These are phyloP conservation scores for Parnassius glacialis DNA, from an alignment of 2,888 invertebrate genomes.

Conservation along the genomic window DNA sequence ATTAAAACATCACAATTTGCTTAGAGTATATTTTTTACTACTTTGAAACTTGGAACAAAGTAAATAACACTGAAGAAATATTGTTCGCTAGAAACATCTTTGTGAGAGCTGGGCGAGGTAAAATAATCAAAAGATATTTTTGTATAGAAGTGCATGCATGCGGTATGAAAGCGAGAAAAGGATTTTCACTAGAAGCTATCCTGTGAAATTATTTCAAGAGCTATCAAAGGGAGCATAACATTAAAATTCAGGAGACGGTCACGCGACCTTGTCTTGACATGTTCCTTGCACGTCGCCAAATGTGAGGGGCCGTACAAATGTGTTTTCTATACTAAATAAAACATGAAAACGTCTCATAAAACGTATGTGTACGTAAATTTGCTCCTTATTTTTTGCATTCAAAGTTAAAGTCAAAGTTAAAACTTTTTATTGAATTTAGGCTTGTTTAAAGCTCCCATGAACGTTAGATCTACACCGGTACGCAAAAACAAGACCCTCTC, in stretches of 20 bases:
- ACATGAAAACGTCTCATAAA: conserved; percentile 52
- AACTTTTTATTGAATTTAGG: too few species aligned
- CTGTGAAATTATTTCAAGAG: conserved; percentile 69
- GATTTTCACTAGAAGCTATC: conserved; percentile 39
- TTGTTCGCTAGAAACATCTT: conserved; percentile 40
- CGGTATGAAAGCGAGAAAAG: conserved; percentile 34
- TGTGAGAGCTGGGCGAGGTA: conserved; percentile 35
- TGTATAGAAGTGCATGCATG: conserved; percentile 39
- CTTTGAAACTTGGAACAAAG: conserved; percentile 39
- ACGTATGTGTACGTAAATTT: conserved; percentile 43
- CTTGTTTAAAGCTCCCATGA: too few species aligned
- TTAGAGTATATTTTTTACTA: conserved; percentile 31
- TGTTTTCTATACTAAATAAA: conserved; percentile 52
- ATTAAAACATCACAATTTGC: conserved; percentile 5
- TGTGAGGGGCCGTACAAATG: conserved; percentile 42
- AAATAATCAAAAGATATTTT: conserved; percentile 39
- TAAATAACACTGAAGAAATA: conserved; percentile 40
- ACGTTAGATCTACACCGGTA: too few species aligned
- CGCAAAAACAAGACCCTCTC: too few species aligned
- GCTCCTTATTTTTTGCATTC: conserved; percentile 20
- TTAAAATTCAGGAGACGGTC: conserved; percentile 73
- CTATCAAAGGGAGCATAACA: conserved; percentile 69
- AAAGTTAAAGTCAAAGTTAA: too few species aligned
- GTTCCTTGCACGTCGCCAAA: conserved; percentile 43
- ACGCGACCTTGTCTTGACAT: conserved; percentile 62